These are phyloP conservation scores for Podabrus alpinus DNA, from an alignment of 2,888 invertebrate genomes.

Conservation along the genomic window DNA sequence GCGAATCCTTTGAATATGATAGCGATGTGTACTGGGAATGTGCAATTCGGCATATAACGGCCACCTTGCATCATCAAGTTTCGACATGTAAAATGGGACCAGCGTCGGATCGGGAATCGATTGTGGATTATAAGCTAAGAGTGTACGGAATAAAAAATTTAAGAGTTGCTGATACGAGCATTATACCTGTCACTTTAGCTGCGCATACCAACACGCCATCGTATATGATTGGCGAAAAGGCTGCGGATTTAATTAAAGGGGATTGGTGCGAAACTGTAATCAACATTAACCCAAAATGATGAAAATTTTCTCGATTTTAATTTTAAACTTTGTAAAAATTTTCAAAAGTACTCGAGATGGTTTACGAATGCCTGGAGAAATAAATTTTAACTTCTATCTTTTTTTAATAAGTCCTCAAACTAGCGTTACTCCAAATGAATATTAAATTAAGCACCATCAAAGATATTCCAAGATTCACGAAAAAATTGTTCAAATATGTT, in stretches of 20 bases:
- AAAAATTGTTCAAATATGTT: no score
- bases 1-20: constrained; percentile 51
- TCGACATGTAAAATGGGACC: constrained; percentile 65
- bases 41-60: constrained; percentile 54
- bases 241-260: constrained; percentile 58
- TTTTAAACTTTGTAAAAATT: background rate
- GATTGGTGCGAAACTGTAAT: constrained; percentile 46
- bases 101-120: constrained; percentile 57
- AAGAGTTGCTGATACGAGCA: constrained; percentile 61
- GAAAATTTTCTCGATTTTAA: background rate
- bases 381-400: no score
- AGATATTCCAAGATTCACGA: no score
- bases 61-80: constrained; percentile 60
- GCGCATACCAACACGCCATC: constrained; percentile 61
- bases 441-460: no score
- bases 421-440: no score
- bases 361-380: no score
- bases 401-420: no score
- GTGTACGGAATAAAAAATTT: constrained; percentile 59
- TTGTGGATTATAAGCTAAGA: constrained; percentile 60
- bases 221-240: constrained; percentile 63
- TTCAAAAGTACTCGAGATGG: no score
- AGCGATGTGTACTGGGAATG: constrained; percentile 61
- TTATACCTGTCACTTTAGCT: constrained; percentile 60
- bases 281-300: background rate